Evolutionary conservation across 2,113 vertebrate genomes (phyloP).

Genomic region (Mixornis gularis): DNA sequence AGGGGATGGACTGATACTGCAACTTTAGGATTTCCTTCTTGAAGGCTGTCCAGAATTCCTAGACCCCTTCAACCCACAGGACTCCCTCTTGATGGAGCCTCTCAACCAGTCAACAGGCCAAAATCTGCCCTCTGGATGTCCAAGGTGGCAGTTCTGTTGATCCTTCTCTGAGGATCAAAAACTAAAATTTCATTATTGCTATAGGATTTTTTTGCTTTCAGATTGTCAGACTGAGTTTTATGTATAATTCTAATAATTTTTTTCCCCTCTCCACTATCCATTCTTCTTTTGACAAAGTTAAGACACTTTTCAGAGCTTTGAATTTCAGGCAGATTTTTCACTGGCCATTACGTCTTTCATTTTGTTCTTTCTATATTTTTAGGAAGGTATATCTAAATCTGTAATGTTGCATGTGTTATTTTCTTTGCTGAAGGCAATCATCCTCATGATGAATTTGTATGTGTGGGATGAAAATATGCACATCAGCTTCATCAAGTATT

Average conservation of each 20-base stretch:
- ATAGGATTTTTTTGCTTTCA: neutral
- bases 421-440: slow-evolving; percentile 28
- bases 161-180: neutral
- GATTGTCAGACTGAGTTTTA: neutral
- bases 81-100: neutral
- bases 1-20: neutral
- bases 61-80: neutral
- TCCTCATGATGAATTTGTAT: slow-evolving; percentile 18
- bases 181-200: neutral
- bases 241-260: neutral
- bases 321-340: neutral
- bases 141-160: neutral
- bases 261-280: neutral
- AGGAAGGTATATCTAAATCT: neutral
- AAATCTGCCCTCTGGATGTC: neutral
- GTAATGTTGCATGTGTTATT: neutral
- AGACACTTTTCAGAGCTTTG: neutral
- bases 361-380: neutral
- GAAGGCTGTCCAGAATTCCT: neutral
- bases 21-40: neutral
- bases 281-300: neutral
- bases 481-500: slow-evolving; percentile 26
- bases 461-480: slow-evolving; percentile 27
- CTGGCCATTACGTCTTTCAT: neutral
- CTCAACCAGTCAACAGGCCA: neutral